Evolutionary conservation across 2,888 invertebrate genomes (phyloP).

Genomic region (Leptothorax acervorum): DNA sequence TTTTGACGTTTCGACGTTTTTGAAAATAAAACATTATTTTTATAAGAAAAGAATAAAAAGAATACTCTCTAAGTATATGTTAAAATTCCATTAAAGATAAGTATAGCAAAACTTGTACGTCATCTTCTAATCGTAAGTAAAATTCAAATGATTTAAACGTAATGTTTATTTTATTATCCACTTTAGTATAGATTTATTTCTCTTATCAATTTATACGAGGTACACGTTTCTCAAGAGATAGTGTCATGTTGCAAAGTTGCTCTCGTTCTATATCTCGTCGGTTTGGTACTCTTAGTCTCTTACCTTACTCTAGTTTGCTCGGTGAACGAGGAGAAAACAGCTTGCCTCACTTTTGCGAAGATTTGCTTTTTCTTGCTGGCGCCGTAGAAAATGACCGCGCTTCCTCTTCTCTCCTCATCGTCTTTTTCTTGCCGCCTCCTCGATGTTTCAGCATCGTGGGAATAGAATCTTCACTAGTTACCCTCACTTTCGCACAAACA

Average conservation of each 20-base stretch:
- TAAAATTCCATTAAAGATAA: not conserved
- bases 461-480: constrained; percentile 57
- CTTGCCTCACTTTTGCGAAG: constrained; percentile 45
- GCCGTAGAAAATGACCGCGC: constrained; percentile 61
- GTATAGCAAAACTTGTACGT: not conserved
- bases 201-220: constrained; percentile 1
- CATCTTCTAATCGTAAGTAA: not conserved
- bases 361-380: constrained; percentile 56
- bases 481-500: constrained; percentile 60
- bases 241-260: constrained; percentile 26
- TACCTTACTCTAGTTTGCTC: constrained; percentile 38
- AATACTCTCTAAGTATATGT: not conserved
- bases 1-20: too few species aligned
- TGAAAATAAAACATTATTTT: not conserved
- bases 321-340: constrained; percentile 52
- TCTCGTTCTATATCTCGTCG: constrained; percentile 14
- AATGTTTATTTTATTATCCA: not conserved
- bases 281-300: constrained; percentile 48
- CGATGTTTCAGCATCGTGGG: constrained; percentile 50
- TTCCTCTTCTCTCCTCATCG: constrained; percentile 35
- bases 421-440: constrained; percentile 49
- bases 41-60: not conserved
- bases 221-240: constrained; percentile 14
- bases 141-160: not conserved
- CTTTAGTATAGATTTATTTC: constrained; percentile 3